Conservation (phyloP, 2,113 vertebrate species). For the Hippocampus comes region DNA sequence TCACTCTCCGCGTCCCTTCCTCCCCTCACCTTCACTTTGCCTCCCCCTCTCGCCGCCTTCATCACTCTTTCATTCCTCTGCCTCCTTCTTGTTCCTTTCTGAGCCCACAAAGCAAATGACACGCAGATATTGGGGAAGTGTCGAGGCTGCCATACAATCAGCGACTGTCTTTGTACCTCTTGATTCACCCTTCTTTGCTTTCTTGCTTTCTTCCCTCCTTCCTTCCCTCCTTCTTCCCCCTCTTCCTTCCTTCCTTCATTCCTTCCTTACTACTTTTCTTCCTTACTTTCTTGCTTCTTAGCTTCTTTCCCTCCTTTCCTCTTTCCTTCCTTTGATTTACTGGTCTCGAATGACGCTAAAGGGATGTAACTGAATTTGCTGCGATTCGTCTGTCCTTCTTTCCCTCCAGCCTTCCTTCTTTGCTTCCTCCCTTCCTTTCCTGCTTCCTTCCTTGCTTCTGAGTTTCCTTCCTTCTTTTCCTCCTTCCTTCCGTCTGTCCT, state of each 20-base stretch:
- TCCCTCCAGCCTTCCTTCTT: background rate
- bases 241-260: constrained; percentile 11
- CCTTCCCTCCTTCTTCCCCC: constrained; percentile 6
- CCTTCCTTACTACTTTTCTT: background rate
- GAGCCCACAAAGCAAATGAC: background rate
- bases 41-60: background rate
- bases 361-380: too few species aligned
- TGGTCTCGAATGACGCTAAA: too few species aligned
- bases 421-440: background rate
- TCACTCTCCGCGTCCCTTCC: background rate
- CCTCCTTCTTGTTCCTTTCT: background rate
- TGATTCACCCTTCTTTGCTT: background rate
- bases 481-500: background rate
- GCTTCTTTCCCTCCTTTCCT: constrained; percentile 18
- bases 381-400: background rate
- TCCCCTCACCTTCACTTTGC: background rate
- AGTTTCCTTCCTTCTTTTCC: constrained; percentile 2
- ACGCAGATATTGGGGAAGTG: background rate
- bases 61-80: constrained; percentile 8
- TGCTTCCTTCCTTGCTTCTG: constrained; percentile 4
- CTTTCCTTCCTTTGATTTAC: background rate
- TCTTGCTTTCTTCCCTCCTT: background rate
- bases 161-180: background rate
- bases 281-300: background rate
- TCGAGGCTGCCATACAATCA: background rate